These are phyloP conservation scores for Oligia fasciuncula DNA, from an alignment of 2,888 invertebrate species.

Conservation along the genomic window DNA sequence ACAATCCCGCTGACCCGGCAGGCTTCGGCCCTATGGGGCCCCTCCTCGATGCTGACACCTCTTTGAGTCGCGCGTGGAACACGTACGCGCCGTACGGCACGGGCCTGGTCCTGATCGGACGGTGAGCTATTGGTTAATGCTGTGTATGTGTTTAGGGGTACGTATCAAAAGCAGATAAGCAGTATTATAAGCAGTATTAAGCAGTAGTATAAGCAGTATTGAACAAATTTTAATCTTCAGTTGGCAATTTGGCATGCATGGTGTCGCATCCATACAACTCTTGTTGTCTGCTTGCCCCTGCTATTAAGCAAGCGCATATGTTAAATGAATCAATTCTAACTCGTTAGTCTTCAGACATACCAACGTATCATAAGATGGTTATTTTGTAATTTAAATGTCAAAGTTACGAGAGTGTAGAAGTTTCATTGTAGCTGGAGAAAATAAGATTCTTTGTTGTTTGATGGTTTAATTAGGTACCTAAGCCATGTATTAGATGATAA, in stretches of 20 bases:
- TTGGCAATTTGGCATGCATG: not conserved
- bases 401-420: conserved; percentile 9
- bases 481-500: not conserved
- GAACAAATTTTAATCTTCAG: not conserved
- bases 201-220: not conserved
- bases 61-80: no score
- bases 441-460: not conserved
- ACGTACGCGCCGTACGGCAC: no score
- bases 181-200: no score
- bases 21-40: no score
- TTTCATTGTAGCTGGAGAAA: not conserved
- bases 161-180: no score
- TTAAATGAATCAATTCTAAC: conserved; percentile 76
- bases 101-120: no score
- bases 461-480: not conserved
- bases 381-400: conserved; percentile 15
- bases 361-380: conserved; percentile 24
- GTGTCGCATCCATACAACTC: conserved; percentile 44
- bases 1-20: no score
- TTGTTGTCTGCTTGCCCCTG: conserved; percentile 27
- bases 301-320: conserved; percentile 60
- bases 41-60: no score
- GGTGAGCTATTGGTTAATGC: no score
- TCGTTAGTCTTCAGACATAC: conserved; percentile 64
- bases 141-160: no score